A percentile compares a stretch with the other conserved stretches of the same genome.
phyloP scores from a whole-genome alignment of 2,888 invertebrate genomes.

The Drosophila mimetica region DNA sequence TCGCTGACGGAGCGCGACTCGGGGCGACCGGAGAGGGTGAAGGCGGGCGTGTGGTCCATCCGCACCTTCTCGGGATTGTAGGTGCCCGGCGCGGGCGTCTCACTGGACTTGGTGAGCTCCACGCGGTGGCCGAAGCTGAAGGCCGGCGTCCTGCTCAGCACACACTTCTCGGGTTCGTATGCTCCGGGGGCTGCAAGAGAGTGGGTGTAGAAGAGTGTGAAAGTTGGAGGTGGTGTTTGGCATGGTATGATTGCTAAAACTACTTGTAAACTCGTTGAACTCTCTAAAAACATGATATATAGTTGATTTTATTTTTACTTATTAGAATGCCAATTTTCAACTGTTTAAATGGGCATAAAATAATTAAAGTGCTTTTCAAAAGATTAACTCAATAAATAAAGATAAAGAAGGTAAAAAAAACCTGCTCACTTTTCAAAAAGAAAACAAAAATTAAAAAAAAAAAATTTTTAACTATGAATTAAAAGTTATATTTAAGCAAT shows the following conservation, averaged over 20 bases:
- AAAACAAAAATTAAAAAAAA: too few species aligned
- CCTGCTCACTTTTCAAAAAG: too few species aligned
- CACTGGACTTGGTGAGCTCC: constrained; percentile 85
- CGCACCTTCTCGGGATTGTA: constrained; percentile 86
- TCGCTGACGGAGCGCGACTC: constrained; percentile 78
- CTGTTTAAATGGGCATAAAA: too few species aligned
- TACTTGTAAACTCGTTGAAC: not conserved
- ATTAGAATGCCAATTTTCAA: too few species aligned
- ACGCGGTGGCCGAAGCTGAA: constrained; percentile 90
- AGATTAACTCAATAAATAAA: too few species aligned
- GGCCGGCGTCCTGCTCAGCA: constrained; percentile 87
- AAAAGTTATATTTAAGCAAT: too few species aligned
- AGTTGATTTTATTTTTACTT: too few species aligned
- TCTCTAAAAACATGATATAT: too few species aligned
- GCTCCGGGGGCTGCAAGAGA: constrained; percentile 86
- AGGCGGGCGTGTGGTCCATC: constrained; percentile 85
- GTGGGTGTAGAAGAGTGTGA: not conserved
- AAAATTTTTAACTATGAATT: too few species aligned
- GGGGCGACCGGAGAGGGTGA: constrained; percentile 84
- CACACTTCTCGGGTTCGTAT: constrained; percentile 86
- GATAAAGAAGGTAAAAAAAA: too few species aligned
- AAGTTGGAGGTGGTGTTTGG: not conserved
- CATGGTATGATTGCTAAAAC: not conserved
- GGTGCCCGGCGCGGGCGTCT: constrained; percentile 85
- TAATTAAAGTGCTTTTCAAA: too few species aligned